Conservation (phyloP, 1,140 invertebrate genomes). For the Drosophila eugracilis region DNA sequence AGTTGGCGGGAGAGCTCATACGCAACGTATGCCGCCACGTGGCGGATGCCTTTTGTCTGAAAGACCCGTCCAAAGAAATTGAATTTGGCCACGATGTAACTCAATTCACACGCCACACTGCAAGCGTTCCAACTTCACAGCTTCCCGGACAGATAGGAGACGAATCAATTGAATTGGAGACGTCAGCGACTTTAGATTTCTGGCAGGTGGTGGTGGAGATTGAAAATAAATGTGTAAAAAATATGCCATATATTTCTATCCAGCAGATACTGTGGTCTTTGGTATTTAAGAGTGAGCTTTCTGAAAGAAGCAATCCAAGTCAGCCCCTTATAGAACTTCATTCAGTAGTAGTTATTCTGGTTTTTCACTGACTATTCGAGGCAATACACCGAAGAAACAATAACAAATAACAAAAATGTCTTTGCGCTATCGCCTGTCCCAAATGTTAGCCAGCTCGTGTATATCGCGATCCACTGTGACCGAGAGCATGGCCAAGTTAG, state of each 20-base stretch:
- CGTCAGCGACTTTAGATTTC: background rate
- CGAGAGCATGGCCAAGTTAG: constrained; percentile 6
- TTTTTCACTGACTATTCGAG: too few relatives aligned
- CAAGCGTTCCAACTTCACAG: background rate
- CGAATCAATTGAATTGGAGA: constrained; percentile 25
- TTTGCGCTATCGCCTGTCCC: background rate
- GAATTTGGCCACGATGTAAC: constrained; percentile 68
- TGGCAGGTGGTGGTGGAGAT: background rate
- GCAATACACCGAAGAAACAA: background rate
- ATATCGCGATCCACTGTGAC: constrained; percentile 2
- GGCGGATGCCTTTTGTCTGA: constrained; percentile 39
- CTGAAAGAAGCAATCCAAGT: background rate
- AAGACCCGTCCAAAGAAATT: constrained; percentile 55
- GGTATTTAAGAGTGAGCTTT: too few relatives aligned
- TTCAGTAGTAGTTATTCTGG: too few relatives aligned
- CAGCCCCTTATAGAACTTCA: background rate
- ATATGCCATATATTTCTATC: background rate
- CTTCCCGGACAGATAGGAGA: background rate
- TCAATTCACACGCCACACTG: constrained; percentile 62
- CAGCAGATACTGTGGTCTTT: too few relatives aligned
- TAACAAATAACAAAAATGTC: too few relatives aligned
- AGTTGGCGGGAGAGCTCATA: constrained; percentile 46
- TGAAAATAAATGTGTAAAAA: too few relatives aligned
- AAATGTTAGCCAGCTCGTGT: background rate
- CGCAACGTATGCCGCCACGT: constrained; percentile 61